phyloP scores from a whole-genome alignment of 2,797 vertebrate species.

The Malurus leucopterus region DNA sequence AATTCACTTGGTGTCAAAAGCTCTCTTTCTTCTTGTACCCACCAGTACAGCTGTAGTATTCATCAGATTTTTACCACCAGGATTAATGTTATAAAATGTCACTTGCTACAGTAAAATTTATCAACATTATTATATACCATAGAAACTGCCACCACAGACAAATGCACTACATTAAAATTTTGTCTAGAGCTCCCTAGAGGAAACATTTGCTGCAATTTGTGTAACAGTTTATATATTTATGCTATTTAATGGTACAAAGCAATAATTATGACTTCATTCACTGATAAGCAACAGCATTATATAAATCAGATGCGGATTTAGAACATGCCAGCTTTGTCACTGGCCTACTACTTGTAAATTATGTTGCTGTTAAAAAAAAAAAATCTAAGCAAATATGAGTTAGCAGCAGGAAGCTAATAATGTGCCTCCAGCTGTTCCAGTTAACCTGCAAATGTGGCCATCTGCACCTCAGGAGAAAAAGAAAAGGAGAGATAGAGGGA shows the following conservation, averaged over 20 bases:
- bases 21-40: constrained; percentile 23
- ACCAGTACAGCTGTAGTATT: constrained; percentile 42
- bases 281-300: constrained; percentile 77
- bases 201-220: constrained; percentile 77
- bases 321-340: constrained; percentile 78
- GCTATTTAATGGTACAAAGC: constrained; percentile 83
- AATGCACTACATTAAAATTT: constrained; percentile 83
- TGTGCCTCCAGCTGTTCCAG: constrained; percentile 98
- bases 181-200: constrained; percentile 82
- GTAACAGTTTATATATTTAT: constrained; percentile 84
- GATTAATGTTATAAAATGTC: constrained; percentile 82
- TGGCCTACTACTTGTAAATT: constrained; percentile 83
- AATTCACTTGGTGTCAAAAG: constrained; percentile 36
- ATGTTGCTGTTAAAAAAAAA: constrained; percentile 81
- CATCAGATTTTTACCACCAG: constrained; percentile 70
- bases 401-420: constrained; percentile 99
- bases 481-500: constrained; percentile 71
- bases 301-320: constrained; percentile 78
- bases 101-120: constrained; percentile 80
- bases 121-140: constrained; percentile 85
- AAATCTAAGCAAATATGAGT: constrained; percentile 91
- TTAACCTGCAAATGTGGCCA: constrained; percentile 99
- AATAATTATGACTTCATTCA: constrained; percentile 83
- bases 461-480: constrained; percentile 88
- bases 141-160: constrained; percentile 84